Conservation (phyloP, 2,797 vertebrate species). For the Anguilla pacifica region DNA sequence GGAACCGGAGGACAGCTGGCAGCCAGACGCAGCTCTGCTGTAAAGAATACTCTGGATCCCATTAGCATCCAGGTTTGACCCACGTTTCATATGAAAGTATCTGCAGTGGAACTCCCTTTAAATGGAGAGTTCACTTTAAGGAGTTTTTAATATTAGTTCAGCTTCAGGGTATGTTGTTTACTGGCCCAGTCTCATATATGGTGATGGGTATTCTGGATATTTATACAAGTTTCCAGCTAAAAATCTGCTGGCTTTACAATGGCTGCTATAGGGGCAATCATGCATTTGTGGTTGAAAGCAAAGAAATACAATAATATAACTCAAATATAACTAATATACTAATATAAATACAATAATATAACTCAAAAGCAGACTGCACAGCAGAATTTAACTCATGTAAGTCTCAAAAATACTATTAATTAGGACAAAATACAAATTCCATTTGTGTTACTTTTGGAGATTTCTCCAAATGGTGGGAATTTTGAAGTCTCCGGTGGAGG, state of each 20-base stretch:
- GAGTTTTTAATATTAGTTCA: too few species aligned
- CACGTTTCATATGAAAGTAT: neutral
- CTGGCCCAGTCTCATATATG: neutral
- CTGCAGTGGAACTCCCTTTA: neutral
- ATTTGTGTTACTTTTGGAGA: too few species aligned
- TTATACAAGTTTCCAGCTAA: too few species aligned
- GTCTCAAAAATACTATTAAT: neutral
- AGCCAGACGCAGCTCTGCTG: neutral
- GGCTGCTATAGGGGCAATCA: neutral
- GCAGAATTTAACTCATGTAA: neutral
- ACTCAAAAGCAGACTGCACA: too few species aligned
- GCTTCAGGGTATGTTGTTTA: too few species aligned
- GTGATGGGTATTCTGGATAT: neutral
- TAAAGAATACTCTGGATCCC: slow-evolving; percentile 12
- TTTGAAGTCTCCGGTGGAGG: too few species aligned
- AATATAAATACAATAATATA: too few species aligned
- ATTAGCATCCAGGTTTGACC: neutral
- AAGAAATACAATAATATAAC: too few species aligned
- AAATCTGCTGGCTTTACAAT: neutral
- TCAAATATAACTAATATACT: too few species aligned
- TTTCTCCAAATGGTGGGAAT: too few species aligned
- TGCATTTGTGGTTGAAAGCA: neutral
- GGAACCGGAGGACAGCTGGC: neutral
- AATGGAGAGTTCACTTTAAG: neutral
- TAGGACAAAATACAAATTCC: neutral